Conservation (phyloP, 1,140 invertebrate genomes). For the Aradophagus sp. region DNA sequence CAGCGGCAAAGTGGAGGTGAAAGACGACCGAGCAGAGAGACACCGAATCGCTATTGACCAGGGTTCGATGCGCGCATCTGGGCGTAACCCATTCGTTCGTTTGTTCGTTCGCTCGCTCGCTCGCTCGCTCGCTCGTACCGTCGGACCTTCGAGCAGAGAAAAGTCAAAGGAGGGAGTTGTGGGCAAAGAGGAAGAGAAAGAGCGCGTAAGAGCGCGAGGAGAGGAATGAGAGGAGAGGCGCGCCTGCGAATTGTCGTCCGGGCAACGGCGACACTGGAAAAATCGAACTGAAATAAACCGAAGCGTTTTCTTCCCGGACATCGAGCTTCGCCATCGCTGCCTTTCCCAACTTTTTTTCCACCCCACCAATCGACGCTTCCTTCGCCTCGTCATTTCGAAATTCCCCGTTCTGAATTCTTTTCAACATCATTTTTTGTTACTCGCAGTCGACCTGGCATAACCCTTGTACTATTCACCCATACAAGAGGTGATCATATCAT, state of each 20-base stretch:
- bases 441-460: no score
- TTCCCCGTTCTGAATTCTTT: no score
- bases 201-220: conserved; percentile 54
- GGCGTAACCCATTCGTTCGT: conserved; percentile 74
- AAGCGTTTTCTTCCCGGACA: conserved; percentile 69
- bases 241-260: conserved; percentile 75
- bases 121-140: conserved; percentile 54
- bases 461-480: no score
- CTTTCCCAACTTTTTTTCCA: conserved; percentile 20
- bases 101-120: conserved; percentile 55
- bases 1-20: conserved; percentile 53
- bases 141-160: conserved; percentile 54
- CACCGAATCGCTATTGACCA: conserved; percentile 73
- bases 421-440: no score
- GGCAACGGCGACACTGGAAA: conserved; percentile 73
- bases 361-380: conserved; percentile 6
- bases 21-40: conserved; percentile 60
- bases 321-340: conserved; percentile 43
- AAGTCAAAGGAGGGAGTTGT: conserved; percentile 57
- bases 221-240: conserved; percentile 65
- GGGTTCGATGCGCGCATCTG: conserved; percentile 76
- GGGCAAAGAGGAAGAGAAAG: conserved; percentile 52
- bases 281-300: conserved; percentile 75
- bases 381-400: no score
- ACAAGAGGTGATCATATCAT: no score